Conservation (phyloP, 2,888 invertebrate genomes). For the Watsonalla cultraria region DNA sequence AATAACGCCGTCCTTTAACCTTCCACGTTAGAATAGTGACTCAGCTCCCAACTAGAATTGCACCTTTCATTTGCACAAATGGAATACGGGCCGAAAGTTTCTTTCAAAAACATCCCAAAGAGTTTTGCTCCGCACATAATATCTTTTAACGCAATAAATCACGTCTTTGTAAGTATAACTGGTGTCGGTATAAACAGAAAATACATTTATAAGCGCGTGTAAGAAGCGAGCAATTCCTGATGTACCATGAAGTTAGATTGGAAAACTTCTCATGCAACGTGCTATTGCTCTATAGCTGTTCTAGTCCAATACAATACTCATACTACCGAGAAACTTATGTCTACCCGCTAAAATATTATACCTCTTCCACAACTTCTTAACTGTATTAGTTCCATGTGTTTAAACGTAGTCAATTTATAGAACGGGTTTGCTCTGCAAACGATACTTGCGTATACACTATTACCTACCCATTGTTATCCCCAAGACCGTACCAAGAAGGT, state of each 20-base stretch:
- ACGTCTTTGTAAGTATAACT: slow-evolving; percentile 8
- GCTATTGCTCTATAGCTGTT: slow-evolving; percentile 46
- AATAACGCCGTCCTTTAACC: slow-evolving; percentile 56
- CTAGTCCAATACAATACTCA: slow-evolving; percentile 39
- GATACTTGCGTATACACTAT: too few relatives aligned
- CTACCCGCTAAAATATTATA: slow-evolving; percentile 16
- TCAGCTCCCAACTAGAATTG: slow-evolving; percentile 30
- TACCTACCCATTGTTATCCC: too few relatives aligned
- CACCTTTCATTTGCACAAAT: slow-evolving; percentile 16
- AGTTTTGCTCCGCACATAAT: slow-evolving; percentile 19
- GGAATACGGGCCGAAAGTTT: slow-evolving; percentile 13
- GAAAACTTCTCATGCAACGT: slow-evolving; percentile 60
- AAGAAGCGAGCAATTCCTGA: slow-evolving; percentile 54
- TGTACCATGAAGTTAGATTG: slow-evolving; percentile 66
- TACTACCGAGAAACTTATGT: slow-evolving; percentile 30
- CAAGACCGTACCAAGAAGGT: too few relatives aligned
- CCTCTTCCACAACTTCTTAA: not conserved
- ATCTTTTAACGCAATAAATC: slow-evolving; percentile 27
- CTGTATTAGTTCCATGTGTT: not conserved
- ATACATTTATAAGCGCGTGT: slow-evolving; percentile 46
- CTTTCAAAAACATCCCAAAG: slow-evolving; percentile 17
- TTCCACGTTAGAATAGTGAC: slow-evolving; percentile 33
- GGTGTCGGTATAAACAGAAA: slow-evolving; percentile 29
- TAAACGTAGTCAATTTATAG: too few relatives aligned
- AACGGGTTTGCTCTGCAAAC: too few relatives aligned